Evolutionary conservation across 2,113 vertebrate genomes (phyloP).

Genomic region (Stigmatopora argus): DNA sequence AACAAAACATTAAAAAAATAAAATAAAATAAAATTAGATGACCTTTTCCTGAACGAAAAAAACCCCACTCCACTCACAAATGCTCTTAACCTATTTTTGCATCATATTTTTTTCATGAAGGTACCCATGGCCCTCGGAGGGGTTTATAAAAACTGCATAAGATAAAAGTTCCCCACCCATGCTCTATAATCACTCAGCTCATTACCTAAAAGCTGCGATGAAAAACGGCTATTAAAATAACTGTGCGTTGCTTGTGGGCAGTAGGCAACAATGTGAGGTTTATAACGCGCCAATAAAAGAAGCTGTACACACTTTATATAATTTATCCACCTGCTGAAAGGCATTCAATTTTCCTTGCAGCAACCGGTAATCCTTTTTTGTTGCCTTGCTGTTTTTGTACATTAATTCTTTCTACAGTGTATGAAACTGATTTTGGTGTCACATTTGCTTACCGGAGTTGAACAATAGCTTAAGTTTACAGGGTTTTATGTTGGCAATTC

Average conservation of each 20-base stretch:
- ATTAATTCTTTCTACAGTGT: neutral
- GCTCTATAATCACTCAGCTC: neutral
- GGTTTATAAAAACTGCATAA: neutral
- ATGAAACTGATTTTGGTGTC: neutral
- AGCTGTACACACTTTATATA: constrained; percentile 1
- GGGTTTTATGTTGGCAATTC: neutral
- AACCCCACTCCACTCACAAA: neutral
- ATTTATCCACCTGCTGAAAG: neutral
- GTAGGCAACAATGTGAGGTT: neutral
- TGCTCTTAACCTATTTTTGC: neutral
- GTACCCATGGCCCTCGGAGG: neutral
- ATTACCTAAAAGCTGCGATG: constrained; percentile 1
- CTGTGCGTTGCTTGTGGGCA: constrained; percentile 8
- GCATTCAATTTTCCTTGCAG: neutral
- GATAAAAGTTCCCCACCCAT: neutral
- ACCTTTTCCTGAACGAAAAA: neutral
- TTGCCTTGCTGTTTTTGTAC: neutral
- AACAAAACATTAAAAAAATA: neutral
- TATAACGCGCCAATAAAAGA: constrained; percentile 16
- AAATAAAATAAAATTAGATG: too few species aligned
- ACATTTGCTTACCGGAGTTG: neutral
- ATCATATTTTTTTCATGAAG: neutral
- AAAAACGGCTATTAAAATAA: neutral
- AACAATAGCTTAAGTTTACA: neutral
- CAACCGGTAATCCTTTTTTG: neutral